Percentiles rank a stretch among this genome's conserved stretches.
These are phyloP conservation scores for Drosophila burlai DNA, from an alignment of 1,140 invertebrate species.

Conservation along the genomic window DNA sequence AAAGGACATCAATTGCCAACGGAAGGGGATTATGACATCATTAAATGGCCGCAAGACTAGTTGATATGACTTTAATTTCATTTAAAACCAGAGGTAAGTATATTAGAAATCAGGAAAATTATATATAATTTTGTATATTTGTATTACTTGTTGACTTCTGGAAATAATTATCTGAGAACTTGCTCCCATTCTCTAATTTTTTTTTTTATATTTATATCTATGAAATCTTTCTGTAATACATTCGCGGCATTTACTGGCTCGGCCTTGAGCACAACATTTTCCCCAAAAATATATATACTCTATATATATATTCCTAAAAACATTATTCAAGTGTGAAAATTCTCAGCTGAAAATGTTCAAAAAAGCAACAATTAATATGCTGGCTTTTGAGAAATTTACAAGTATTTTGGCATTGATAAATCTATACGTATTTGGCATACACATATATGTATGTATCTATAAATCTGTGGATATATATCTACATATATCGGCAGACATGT, in stretches of 20 bases:
- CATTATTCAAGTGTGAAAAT: constrained; percentile 50
- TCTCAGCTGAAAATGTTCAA: constrained; percentile 16
- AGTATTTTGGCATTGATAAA: constrained; percentile 45
- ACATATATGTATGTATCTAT: constrained; percentile 8
- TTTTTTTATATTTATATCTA: background rate
- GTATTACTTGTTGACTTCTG: background rate
- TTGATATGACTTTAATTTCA: background rate
- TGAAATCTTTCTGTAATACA: constrained; percentile 19
- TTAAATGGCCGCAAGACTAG: constrained; percentile 6
- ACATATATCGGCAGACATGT: constrained; percentile 4
- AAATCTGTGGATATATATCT: background rate
- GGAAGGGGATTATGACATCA: constrained; percentile 33
- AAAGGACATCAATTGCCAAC: constrained; percentile 32
- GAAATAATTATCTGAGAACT: background rate
- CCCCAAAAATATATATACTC: constrained; percentile 24
- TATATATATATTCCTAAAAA: constrained; percentile 14
- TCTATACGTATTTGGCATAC: constrained; percentile 20
- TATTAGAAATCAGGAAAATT: background rate
- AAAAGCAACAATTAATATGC: constrained; percentile 43
- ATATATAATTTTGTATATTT: background rate
- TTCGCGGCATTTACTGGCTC: constrained; percentile 29
- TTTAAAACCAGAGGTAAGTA: background rate
- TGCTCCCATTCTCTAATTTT: background rate
- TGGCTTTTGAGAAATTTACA: constrained; percentile 28
- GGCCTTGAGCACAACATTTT: constrained; percentile 21